Conservation (phyloP, 2,113 vertebrate species). For the Potamarius usumacintae region DNA sequence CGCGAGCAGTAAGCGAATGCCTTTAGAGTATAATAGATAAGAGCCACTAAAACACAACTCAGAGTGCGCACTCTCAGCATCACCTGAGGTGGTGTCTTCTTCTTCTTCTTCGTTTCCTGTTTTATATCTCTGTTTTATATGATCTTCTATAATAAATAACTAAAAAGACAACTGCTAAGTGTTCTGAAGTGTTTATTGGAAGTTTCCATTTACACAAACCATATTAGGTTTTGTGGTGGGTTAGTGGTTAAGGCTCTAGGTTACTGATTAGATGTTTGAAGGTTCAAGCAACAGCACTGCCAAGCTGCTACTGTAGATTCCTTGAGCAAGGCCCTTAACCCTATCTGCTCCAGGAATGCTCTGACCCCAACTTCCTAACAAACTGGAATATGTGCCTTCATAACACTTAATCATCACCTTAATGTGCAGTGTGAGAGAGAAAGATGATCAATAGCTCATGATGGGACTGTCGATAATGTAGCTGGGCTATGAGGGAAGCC, state of each 20-base stretch:
- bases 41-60: no score
- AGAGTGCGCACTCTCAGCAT: no score
- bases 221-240: not conserved
- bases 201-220: no score
- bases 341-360: not conserved
- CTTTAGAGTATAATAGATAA: no score
- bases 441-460: conserved; percentile 57
- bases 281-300: not conserved
- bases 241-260: not conserved
- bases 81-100: no score
- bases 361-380: not conserved
- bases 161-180: no score
- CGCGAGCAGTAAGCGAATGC: no score
- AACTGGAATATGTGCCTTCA: conserved; percentile 3
- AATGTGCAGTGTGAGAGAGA: conserved; percentile 47
- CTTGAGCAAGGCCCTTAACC: not conserved
- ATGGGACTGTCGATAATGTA: conserved; percentile 74
- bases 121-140: no score
- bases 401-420: conserved; percentile 40
- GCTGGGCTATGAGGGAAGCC: conserved; percentile 59
- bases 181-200: no score
- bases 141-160: no score
- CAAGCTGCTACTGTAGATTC: not conserved
- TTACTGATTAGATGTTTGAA: not conserved
- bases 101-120: no score